Base-by-base conservation (phyloP, 2,888 invertebrate genomes). In the Torymus texanus region DNA sequence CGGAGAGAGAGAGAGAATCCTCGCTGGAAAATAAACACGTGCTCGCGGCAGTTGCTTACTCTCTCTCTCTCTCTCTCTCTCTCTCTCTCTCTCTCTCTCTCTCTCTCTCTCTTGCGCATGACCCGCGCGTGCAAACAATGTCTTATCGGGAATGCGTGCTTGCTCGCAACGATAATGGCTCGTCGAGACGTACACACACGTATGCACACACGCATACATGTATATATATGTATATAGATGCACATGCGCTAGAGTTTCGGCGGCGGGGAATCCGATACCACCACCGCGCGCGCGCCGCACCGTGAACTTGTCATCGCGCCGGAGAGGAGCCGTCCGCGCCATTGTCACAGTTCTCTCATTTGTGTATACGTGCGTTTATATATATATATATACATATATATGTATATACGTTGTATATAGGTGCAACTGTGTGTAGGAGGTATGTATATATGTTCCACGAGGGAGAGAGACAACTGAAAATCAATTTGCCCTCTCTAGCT, bases 61-160 rank as follows among this genome's bases (percentile, higher is more conserved):
- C 18, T 16, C 12, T 13, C n/a, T 21, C 18, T 41, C 53, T 66
- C 66, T 14, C 18, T 21, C 21, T 21, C 21, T 21, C 21, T 21
- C 12, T 13, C n/a, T 21, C 18, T 41, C 53, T 66, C 66, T 14
- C 53, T 66, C 66, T 14, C 18, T 21, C 21, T 21, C 21, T 21
- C 21, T 21, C 12, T 13, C n/a, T 21, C 18, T 41, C 53, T 66
- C 66, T 14, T 21, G 21, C 21, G 21, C 2, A 21, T 21, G 21
- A 13, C 71, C 51, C 18, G 24, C 18, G 18, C 16, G 71, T 18
- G 58, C 41, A 61, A 82, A 82, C 82, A 82, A 79, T 80, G 80
- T 82, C 82, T 81, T 82, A 82, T 83, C 83, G 71, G 75, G 80
- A 29, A 24, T 51, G 41, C 81, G 78, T 80, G 71, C 74, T 67